A percentile compares a stretch with the other conserved stretches of the same genome.
These are phyloP conservation scores for Prunella strophiata DNA, from an alignment of 2,797 vertebrate species.

Conservation along the genomic window DNA sequence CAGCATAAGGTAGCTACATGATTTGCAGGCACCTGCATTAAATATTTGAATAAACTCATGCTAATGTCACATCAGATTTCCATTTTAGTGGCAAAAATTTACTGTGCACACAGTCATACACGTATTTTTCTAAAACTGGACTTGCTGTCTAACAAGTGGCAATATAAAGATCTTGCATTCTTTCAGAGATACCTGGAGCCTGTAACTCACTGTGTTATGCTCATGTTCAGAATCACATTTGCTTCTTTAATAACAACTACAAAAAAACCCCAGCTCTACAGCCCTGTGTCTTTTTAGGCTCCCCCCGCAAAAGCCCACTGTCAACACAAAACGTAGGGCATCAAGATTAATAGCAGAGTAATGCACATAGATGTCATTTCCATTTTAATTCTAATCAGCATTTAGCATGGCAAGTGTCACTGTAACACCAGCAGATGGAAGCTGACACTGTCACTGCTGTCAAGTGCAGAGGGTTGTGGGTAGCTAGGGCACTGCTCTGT, in stretches of 20 bases:
- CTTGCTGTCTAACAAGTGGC: background rate
- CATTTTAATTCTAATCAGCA: slow-evolving; percentile 63
- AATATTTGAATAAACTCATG: slow-evolving; percentile 27
- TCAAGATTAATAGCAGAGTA: slow-evolving; percentile 66
- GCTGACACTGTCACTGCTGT: slow-evolving; percentile 58
- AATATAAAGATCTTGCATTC: background rate
- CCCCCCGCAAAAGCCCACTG: background rate
- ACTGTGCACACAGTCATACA: background rate
- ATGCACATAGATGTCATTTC: slow-evolving; percentile 54
- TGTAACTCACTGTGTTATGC: background rate
- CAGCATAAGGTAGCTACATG: background rate
- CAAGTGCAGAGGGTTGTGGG: slow-evolving; percentile 32
- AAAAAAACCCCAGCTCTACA: background rate
- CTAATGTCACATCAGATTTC: background rate
- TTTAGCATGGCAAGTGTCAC: slow-evolving; percentile 63
- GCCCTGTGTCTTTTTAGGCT: background rate
- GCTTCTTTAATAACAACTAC: background rate
- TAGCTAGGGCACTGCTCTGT: background rate
- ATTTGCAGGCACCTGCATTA: slow-evolving; percentile 36
- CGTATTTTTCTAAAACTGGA: background rate
- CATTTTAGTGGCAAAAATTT: background rate
- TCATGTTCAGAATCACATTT: background rate
- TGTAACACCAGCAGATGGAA: slow-evolving; percentile 52
- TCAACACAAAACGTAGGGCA: slow-evolving; percentile 32
- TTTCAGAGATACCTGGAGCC: background rate